phyloP scores from a whole-genome alignment of 2,797 vertebrate species.

The Serranus cabrilla region DNA sequence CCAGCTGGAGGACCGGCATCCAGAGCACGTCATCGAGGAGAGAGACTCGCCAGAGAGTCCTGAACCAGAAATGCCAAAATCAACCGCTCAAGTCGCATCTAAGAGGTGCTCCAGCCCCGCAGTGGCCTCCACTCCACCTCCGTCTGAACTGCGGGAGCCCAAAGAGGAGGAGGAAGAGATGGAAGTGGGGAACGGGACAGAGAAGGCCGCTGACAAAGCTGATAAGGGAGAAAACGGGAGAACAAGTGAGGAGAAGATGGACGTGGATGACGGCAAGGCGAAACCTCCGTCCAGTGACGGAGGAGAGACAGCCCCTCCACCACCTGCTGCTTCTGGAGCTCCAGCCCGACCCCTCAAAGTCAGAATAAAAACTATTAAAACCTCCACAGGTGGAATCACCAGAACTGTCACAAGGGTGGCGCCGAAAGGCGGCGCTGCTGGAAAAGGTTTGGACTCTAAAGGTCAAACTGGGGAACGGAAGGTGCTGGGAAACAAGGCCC shows the following conservation, averaged over 20 bases:
- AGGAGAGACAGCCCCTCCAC: constrained; percentile 53
- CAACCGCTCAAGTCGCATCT: constrained; percentile 71
- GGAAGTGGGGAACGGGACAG: constrained; percentile 84
- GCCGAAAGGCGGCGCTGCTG: constrained; percentile 78
- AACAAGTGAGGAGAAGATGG: constrained; percentile 82
- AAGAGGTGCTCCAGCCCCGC: constrained; percentile 85
- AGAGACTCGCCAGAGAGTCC: constrained; percentile 89
- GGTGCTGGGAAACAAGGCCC: constrained; percentile 71
- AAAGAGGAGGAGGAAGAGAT: constrained; percentile 89
- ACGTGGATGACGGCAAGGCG: constrained; percentile 76
- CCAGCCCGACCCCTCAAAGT: constrained; percentile 95
- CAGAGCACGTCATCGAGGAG: constrained; percentile 88
- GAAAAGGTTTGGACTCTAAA: constrained; percentile 82
- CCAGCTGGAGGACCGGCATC: constrained; percentile 82
- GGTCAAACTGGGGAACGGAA: constrained; percentile 77
- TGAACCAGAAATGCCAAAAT: constrained; percentile 85
- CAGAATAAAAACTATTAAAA: constrained; percentile 97
- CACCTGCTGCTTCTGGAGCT: constrained; percentile 83
- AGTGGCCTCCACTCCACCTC: constrained; percentile 81
- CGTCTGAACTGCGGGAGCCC: constrained; percentile 85
- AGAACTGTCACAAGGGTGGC: constrained; percentile 94
- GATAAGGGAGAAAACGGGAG: constrained; percentile 74
- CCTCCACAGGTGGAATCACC: constrained; percentile 94
- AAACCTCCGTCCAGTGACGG: constrained; percentile 61
- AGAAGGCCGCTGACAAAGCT: constrained; percentile 71